A percentile compares a stretch with the other conserved stretches of the same genome.
Evolutionary conservation across 2,888 invertebrate species (phyloP).

Genomic region (Lampropteryx suffumata): DNA sequence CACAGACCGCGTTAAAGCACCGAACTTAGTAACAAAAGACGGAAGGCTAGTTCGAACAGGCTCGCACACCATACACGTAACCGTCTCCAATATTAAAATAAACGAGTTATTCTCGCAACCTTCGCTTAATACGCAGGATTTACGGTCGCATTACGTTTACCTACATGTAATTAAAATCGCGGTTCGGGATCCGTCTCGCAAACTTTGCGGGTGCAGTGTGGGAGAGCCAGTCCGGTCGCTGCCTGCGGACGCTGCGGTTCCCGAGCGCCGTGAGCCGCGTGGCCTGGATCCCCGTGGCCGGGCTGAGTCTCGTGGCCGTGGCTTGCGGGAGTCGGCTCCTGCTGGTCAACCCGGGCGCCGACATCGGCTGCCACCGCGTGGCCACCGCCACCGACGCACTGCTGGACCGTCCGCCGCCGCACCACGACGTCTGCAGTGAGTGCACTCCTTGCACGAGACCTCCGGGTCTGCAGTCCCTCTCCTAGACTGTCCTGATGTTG

Average conservation of each 20-base stretch:
- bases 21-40: too few species aligned
- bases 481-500: too few species aligned
- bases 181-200: too few species aligned
- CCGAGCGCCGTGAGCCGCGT: constrained; percentile 89
- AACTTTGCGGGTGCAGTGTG: constrained; percentile 86
- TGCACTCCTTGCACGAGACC: constrained; percentile 8
- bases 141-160: too few species aligned
- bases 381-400: constrained; percentile 91
- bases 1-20: too few species aligned
- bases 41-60: too few species aligned
- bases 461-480: background rate
- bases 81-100: too few species aligned
- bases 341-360: constrained; percentile 90
- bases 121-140: too few species aligned
- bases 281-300: constrained; percentile 94
- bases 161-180: too few species aligned
- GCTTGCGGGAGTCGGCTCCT: constrained; percentile 87
- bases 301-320: constrained; percentile 83
- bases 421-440: constrained; percentile 82
- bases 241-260: constrained; percentile 88
- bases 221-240: constrained; percentile 96
- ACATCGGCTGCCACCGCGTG: constrained; percentile 91
- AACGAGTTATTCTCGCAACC: too few species aligned
- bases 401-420: constrained; percentile 86
- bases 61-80: too few species aligned